A percentile compares a stretch with the other conserved stretches of the same genome.
Conservation (phyloP, 2,797 vertebrate species). For the Paedocypris micromegethes region DNA sequence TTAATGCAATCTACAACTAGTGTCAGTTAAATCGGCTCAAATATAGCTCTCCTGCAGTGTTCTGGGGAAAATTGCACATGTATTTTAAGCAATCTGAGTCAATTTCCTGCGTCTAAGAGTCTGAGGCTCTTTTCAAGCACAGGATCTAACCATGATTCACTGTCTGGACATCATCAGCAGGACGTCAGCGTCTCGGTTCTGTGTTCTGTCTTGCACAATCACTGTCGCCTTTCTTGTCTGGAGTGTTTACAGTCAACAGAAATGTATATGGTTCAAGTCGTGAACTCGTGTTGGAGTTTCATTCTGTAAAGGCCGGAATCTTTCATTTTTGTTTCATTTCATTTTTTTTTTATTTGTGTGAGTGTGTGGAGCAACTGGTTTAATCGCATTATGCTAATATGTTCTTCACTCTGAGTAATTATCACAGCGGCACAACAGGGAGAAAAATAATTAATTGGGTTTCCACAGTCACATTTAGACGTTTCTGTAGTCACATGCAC, state of each 20-base stretch:
- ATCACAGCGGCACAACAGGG: too few relatives aligned
- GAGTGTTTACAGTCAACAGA: constrained; percentile 41
- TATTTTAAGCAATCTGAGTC: constrained; percentile 14
- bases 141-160: constrained; percentile 38
- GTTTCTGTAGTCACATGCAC: too few relatives aligned
- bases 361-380: too few relatives aligned
- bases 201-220: constrained; percentile 5
- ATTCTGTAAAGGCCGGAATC: too few relatives aligned
- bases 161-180: constrained; percentile 31
- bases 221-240: constrained; percentile 27
- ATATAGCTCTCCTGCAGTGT: constrained; percentile 5
- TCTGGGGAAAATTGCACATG: not conserved
- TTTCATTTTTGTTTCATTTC: too few relatives aligned
- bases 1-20: not conserved
- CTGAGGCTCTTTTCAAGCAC: not conserved
- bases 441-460: too few relatives aligned
- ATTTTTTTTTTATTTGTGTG: too few relatives aligned
- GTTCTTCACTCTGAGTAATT: too few relatives aligned
- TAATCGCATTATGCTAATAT: too few relatives aligned
- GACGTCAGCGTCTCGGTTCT: constrained; percentile 14
- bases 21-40: not conserved
- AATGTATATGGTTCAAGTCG: constrained; percentile 15
- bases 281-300: constrained; percentile 1
- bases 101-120: constrained; percentile 14
- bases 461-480: too few relatives aligned